Percentiles rank a stretch among this genome's conserved stretches.
phyloP scores from a whole-genome alignment of 64 coral and sea anemone species.

The Dendrophyllia cribrosa region DNA sequence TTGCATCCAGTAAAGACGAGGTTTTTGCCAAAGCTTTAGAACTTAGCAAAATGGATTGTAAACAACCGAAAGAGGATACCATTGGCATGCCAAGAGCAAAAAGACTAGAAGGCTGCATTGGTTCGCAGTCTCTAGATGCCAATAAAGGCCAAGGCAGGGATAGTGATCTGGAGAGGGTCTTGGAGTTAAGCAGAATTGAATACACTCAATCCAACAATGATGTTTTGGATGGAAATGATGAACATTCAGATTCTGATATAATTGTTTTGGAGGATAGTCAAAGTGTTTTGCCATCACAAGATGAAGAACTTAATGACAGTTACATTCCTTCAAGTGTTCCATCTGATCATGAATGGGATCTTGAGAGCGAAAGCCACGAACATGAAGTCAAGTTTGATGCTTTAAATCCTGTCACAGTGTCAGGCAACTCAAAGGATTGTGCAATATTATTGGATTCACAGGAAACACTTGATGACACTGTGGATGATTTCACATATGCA shows the following conservation, averaged over 20 bases:
- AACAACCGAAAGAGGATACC: no score
- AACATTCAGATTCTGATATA: background rate
- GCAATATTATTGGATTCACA: slow-evolving; percentile 57
- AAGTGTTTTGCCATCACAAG: background rate
- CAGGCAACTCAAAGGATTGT: slow-evolving; percentile 1
- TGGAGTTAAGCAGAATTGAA: slow-evolving; percentile 1
- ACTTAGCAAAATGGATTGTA: slow-evolving; percentile 20
- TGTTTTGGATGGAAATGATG: background rate
- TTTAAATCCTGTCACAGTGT: background rate
- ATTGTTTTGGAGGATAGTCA: background rate
- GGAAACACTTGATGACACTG: slow-evolving; percentile 23
- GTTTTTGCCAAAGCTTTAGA: slow-evolving; percentile 16
- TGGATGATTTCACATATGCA: slow-evolving; percentile 17
- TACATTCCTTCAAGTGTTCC: background rate
- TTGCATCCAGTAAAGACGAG: background rate
- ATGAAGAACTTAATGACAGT: background rate
- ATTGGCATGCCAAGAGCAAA: no score
- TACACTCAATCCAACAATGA: background rate
- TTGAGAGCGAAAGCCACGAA: background rate
- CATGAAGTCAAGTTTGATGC: background rate
- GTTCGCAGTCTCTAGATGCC: no score
- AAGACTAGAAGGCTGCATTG: no score
- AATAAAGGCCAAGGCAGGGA: no score
- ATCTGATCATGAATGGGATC: background rate
- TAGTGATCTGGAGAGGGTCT: background rate